Base-by-base conservation (phyloP, 53 echinoderm and acorn worm species). In the Holothuria scabra region DNA sequence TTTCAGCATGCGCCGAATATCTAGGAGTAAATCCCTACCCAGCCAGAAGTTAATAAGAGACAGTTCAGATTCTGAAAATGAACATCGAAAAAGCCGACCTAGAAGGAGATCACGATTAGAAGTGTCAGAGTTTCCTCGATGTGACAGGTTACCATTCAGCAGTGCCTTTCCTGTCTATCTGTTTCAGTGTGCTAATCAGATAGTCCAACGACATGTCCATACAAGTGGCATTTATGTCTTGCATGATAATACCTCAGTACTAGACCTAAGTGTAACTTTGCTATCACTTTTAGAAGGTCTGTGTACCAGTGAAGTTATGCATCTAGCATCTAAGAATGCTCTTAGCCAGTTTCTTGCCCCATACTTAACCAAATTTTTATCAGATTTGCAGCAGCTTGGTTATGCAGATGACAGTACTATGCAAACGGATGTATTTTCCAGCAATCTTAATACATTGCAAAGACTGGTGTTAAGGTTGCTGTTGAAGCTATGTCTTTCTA, bases 231-330 rank as follows among this genome's bases (percentile, higher is more conserved):
- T 64, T 31, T 41, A 76, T 32, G 58, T 89, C 60, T 58, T 85
- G 34, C 59, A 11, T 13, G 67, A 85, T 33, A 81, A 66, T n/a
- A 92, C 78, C 10, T 83, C 83, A 32, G 85, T 92, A 19, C 84
- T 99, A 65, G 99, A 99, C 76, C 85, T 99, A 8, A 90, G 92
- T 76, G 83, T 99, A 35, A 94, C 90, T n/a, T 72, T 99, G 79
- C 65, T 95, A 28, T 94, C 94, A 5, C 85, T 99, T 24, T 60
- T 99, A 58, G 99, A 99, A 59, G 89, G 87, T 58, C 91, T 99
- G 46, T 92, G 99, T 60, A 79, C 87, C 29, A 94, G 94, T 82
- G 94, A 99, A 74, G 91, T 90, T 57, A 91, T 91, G 91, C 92
- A 92, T 60, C 74, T 92, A 35, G 91, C 87, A 46, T 86, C 87